Evolutionary conservation across 1,140 invertebrate species (phyloP), one percentile per base, ranked within the genome.

Genomic region (Drosophila gunungcola): DNA sequence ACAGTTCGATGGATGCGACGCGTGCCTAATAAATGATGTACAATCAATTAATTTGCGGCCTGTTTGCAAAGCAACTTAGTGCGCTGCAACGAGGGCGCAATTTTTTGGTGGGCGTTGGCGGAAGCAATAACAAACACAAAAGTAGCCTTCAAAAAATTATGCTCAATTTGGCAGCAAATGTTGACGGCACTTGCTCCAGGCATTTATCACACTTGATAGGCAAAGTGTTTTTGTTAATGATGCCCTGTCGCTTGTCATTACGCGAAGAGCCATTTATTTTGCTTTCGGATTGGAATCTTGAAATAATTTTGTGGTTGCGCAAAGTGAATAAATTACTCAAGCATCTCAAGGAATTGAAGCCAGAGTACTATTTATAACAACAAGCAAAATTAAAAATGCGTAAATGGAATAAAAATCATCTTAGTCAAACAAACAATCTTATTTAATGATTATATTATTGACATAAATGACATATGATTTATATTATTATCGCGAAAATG

Each of bases 21-120:
- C 74, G 78, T 75, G 82, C 61, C 78, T 85, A 86, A 86, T 85
- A 86, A 85, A 85, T 85, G 82, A 85, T 85, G 75, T 80, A 85
- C 78, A 86, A 85, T 85, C 82, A 86, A 86, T 85, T 85, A 85
- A 85, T 85, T 85, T 85, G 82, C 61, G 78, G 82, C 69, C 65
- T 85, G 74, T 85, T 86, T 85, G 64, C 82, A 70, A 45, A 85
- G 81, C 68, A 54, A 80, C 62, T 78, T 73, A 63, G 58, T 42
- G 25, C 25, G 36, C 54, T 46, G 54, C 49, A 65, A 21, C 10
- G 12, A 13, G 16, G 29, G 46, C 13, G 13, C 1, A 13, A 25
- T 4, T 27, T 36, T 36, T 46, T n/a, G 27, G 12, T 1, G 32
- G 36, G 38, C 11, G n/a, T 39, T 29, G 27, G 21, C 16, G 48